phyloP scores from a whole-genome alignment of 2,797 vertebrate species.

The Gephyroberyx darwinii region DNA sequence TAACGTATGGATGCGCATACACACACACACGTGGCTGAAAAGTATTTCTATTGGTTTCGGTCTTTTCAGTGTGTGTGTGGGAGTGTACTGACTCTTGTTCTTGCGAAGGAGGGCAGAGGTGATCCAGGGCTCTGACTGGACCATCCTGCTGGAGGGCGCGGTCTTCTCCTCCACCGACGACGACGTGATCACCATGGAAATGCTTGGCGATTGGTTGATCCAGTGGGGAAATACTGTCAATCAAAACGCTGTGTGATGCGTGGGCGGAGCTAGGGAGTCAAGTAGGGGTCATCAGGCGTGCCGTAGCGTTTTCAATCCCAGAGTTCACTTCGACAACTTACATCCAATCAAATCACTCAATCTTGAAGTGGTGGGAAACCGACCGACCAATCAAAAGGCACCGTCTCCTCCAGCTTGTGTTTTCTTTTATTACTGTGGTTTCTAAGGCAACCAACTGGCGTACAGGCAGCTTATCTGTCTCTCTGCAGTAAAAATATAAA shows the following conservation, averaged over 20 bases:
- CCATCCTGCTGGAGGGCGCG: conserved; percentile 85
- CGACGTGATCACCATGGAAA: conserved; percentile 89
- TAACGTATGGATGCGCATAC: conserved; percentile 9
- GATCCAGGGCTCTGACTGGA: conserved; percentile 87
- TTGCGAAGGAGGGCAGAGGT: conserved; percentile 84
- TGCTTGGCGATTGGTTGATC: conserved; percentile 72
- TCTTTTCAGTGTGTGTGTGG: conserved; percentile 4
- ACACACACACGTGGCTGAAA: conserved; percentile 34
- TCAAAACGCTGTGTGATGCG: conserved; percentile 55
- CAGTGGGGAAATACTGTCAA: conserved; percentile 78
- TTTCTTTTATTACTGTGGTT: conserved; percentile 79
- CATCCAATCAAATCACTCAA: conserved; percentile 73
- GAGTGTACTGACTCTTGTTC: conserved; percentile 85
- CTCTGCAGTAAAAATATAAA: conserved; percentile 83
- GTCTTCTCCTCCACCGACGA: conserved; percentile 86
- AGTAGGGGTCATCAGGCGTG: conserved; percentile 55
- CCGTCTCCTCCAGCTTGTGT: conserved; percentile 76
- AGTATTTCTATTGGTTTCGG: neutral
- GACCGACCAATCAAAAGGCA: conserved; percentile 84
- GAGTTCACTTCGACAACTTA: conserved; percentile 70
- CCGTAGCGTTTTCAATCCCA: conserved; percentile 66
- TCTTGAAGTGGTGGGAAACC: conserved; percentile 80
- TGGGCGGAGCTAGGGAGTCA: conserved; percentile 30
- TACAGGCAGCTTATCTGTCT: conserved; percentile 82
- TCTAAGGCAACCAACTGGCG: conserved; percentile 86